Conservation (phyloP, 2,113 vertebrate genomes). For the Eulemur rufifrons region DNA sequence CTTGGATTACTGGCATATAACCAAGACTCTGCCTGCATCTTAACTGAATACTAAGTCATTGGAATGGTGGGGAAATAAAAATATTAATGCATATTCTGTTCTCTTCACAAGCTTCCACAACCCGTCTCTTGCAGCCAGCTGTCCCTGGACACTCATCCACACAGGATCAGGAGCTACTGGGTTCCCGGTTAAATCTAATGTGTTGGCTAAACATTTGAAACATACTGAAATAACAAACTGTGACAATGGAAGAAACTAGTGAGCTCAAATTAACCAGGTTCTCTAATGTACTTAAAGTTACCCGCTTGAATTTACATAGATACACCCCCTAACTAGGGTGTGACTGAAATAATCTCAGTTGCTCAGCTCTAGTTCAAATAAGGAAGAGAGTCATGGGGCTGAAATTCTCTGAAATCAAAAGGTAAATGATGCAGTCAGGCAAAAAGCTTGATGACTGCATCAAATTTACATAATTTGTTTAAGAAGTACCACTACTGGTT, state of each 20-base stretch:
- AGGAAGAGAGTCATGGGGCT: not conserved
- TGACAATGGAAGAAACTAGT: not conserved
- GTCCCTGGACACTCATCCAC: not conserved
- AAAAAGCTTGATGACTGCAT: not conserved
- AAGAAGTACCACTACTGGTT: not conserved
- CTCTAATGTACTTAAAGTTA: not conserved
- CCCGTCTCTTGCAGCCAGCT: not conserved
- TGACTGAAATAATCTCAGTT: not conserved
- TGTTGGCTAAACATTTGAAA: not conserved
- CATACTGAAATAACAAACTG: not conserved
- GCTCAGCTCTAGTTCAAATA: not conserved
- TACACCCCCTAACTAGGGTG: not conserved
- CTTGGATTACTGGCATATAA: not conserved
- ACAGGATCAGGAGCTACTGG: not conserved
- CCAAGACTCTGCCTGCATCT: not conserved
- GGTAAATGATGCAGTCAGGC: not conserved
- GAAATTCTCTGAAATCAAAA: conserved; percentile 48
- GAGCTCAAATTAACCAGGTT: not conserved
- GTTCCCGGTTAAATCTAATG: not conserved
- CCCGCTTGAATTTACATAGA: not conserved
- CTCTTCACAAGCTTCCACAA: not conserved
- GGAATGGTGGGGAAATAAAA: not conserved
- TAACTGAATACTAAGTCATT: conserved; percentile 22
- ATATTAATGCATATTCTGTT: not conserved
- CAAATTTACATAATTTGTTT: conserved; percentile 12